Evolutionary conservation across 2,113 vertebrate species (phyloP).

Genomic region (Thalassarche chlororhynchos): DNA sequence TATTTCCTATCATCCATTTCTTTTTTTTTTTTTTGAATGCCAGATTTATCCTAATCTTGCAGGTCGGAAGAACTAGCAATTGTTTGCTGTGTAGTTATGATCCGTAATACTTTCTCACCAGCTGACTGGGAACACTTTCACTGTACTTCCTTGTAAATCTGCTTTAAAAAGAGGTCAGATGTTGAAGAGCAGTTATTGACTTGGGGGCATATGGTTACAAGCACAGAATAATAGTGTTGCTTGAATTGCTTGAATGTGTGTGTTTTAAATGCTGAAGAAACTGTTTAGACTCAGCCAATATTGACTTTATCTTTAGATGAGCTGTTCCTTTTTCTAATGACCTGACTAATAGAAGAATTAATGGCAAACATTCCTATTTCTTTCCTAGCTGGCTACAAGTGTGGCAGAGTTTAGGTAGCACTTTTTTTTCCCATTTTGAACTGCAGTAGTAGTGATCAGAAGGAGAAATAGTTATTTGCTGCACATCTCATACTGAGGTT

Average conservation of each 20-base stretch:
- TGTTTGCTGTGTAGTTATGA: not conserved
- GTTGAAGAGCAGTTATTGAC: not conserved
- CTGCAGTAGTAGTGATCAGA: not conserved
- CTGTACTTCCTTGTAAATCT: not conserved
- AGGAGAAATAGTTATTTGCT: not conserved
- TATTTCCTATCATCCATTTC: not conserved
- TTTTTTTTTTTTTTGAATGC: not conserved
- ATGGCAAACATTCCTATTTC: not conserved
- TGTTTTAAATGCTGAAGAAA: constrained; percentile 28
- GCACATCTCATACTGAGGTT: not conserved
- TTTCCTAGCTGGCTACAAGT: not conserved
- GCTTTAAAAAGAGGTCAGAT: not conserved
- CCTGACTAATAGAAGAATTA: not conserved
- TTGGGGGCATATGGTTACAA: not conserved
- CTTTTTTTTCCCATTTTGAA: not conserved
- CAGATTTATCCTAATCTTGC: not conserved
- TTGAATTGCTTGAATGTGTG: not conserved
- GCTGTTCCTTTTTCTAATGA: not conserved
- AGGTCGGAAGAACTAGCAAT: not conserved
- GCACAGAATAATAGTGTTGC: not conserved
- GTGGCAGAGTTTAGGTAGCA: not conserved
- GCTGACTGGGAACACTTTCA: not conserved
- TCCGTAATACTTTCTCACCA: not conserved
- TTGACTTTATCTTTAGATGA: constrained; percentile 36
- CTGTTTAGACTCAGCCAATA: constrained; percentile 17